phyloP scores from a whole-genome alignment of 1,140 invertebrate genomes.

The Arion vulgaris region DNA sequence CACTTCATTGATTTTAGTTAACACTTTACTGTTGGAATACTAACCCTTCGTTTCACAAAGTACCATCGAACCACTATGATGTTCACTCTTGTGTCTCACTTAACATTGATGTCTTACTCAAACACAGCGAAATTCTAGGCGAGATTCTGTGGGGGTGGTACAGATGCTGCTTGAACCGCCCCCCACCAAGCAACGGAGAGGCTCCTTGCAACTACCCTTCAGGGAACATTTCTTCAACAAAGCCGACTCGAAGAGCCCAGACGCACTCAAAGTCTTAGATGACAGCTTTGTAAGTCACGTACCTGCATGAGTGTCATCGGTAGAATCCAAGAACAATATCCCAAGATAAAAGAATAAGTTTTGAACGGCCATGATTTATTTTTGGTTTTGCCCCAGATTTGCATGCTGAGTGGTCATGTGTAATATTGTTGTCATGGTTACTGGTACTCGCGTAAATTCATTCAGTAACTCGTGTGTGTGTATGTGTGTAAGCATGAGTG shows the following conservation, averaged over 20 bases:
- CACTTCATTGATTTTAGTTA: no score
- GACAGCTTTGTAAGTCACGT: conserved; percentile 50
- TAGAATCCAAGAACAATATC: not conserved
- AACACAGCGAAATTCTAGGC: conserved; percentile 43
- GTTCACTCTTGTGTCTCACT: no score
- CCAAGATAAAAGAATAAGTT: not conserved
- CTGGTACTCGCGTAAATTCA: no score
- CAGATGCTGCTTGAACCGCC: conserved; percentile 44
- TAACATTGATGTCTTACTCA: not conserved
- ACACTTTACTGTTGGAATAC: no score
- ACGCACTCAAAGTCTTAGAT: conserved; percentile 40
- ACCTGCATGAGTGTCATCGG: not conserved
- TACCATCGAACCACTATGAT: no score
- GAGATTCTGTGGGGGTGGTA: conserved; percentile 44
- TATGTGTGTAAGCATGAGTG: no score
- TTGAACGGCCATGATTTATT: no score
- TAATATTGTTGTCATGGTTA: no score
- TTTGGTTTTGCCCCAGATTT: no score
- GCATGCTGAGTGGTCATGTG: no score
- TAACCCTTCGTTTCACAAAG: no score
- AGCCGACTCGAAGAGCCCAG: conserved; percentile 32
- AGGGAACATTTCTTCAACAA: conserved; percentile 45
- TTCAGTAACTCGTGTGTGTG: no score
- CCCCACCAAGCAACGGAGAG: conserved; percentile 41
- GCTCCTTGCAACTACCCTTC: conserved; percentile 48